phyloP scores from a whole-genome alignment of 2,888 invertebrate genomes.

The Pristionchus japonicus region DNA sequence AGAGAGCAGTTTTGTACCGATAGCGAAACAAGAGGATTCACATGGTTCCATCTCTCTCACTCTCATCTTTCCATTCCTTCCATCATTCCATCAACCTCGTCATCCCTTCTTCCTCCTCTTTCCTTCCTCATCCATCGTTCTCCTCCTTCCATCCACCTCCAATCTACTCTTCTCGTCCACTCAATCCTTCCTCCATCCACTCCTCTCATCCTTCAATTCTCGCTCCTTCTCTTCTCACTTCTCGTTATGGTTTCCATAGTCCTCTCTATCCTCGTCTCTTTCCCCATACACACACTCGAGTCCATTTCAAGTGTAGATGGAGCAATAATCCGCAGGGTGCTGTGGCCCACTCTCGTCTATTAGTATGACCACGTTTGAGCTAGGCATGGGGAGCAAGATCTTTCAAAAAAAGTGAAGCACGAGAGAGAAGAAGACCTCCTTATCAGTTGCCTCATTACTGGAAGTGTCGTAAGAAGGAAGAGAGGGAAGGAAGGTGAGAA shows the following conservation, averaged over 20 bases:
- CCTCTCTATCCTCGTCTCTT: slow-evolving; percentile 17
- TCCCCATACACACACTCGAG: not conserved
- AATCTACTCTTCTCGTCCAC: not conserved
- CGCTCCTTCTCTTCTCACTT: not conserved
- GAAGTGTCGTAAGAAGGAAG: not conserved
- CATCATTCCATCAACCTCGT: not conserved
- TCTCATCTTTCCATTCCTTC: slow-evolving; percentile 40
- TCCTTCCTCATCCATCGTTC: not conserved
- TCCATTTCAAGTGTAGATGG: slow-evolving; percentile 2
- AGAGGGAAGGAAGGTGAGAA: slow-evolving; percentile 2
- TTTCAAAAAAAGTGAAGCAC: not conserved
- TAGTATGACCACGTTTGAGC: not conserved
- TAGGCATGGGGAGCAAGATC: not conserved
- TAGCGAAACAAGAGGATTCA: not conserved
- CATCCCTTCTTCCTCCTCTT: not conserved
- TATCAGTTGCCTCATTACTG: not conserved
- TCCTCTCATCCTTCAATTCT: slow-evolving; percentile 13
- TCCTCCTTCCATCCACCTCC: not conserved
- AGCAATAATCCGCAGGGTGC: not conserved
- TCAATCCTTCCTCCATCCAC: not conserved
- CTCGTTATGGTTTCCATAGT: slow-evolving; percentile 32
- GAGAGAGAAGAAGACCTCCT: too few species aligned
- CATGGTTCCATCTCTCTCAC: slow-evolving; percentile 9
- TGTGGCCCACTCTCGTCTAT: not conserved
- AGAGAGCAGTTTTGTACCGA: not conserved